Evolutionary conservation across 2,113 vertebrate genomes (phyloP), one percentile per base, ranked within the genome.

Genomic region (Carlito syrichta): DNA sequence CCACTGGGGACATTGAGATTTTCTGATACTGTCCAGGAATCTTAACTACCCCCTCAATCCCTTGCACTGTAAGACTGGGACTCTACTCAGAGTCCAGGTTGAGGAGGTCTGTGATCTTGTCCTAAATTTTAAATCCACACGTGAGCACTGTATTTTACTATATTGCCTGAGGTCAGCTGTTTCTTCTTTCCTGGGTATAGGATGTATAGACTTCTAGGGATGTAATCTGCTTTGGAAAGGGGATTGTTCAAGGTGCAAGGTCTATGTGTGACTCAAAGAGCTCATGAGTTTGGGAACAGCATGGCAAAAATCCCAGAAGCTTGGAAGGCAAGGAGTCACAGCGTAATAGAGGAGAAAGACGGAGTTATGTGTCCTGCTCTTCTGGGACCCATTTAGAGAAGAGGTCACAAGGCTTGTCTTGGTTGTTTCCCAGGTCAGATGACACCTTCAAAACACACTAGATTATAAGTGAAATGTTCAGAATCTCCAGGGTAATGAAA

Each of bases 371-470:
- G 48, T 4, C 14, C 22, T 17, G 0, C 22, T 30, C 14, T 79
- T 32, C 52, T 6, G 5, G 73, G 50, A 45, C 30, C 54, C 13
- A 8, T 45, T 56, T 50, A n/a, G 50, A 50, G 8, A 78, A 48
- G n/a, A 63, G n/a, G 52, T 81, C 25, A 0, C 35, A 43, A n/a
- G 13, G 13, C 20, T 69, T 82, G 4, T 30, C 54, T 74, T 48
- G n/a, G 19, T 45, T 60, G 4, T 83, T 92, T 63, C n/a, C 48
- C 27, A 96, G 48, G 62, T 54, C 79, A 95, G 22, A 4, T 66
- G n/a, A 45, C 17, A 95, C 40, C 38, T 92, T 32, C 32, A 54
- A 6, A 23, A 13, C 4, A 5, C 25, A 50, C 22, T 54, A 40
- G 16, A 23, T 16, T 74, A 11, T 94, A 62, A 83, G 6, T 63